Evolutionary conservation across 2,888 invertebrate genomes (phyloP).

Genomic region (Trilocha varians): DNA sequence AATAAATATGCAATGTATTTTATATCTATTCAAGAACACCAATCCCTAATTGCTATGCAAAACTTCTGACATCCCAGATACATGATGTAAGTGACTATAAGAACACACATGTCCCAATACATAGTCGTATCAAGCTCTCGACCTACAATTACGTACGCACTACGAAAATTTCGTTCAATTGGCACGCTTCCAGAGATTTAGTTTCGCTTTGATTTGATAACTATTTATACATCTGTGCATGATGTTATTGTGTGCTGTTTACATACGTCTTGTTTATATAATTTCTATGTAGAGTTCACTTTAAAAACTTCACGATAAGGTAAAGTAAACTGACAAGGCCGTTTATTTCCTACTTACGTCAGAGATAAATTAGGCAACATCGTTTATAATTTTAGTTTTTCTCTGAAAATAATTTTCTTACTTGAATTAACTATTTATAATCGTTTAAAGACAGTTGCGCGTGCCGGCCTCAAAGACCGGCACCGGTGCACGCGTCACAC

Average conservation of each 20-base stretch:
- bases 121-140: slow-evolving; percentile 9
- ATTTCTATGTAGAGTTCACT: slow-evolving; percentile 9
- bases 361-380: slow-evolving; percentile 4
- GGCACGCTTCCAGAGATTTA: slow-evolving; percentile 42
- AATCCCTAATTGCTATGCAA: background rate
- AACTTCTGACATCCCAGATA: background rate
- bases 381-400: slow-evolving; percentile 1
- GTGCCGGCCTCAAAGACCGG: slow-evolving; percentile 32
- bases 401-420: slow-evolving; percentile 6
- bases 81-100: background rate
- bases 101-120: background rate
- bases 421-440: slow-evolving; percentile 7
- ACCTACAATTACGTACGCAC: slow-evolving; percentile 34
- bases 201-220: slow-evolving; percentile 46
- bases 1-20: background rate
- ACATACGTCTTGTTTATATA: slow-evolving; percentile 34
- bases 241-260: slow-evolving; percentile 37
- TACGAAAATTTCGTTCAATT: slow-evolving; percentile 42
- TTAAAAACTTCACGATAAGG: background rate
- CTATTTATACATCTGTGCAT: slow-evolving; percentile 50
- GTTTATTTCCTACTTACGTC: slow-evolving; percentile 7
- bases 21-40: background rate
- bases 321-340: slow-evolving; percentile 1
- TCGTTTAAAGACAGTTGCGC: slow-evolving; percentile 2
- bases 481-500: slow-evolving; percentile 34